Evolutionary conservation across 2,113 vertebrate species (phyloP).

Genomic region (Macquaria australasica): DNA sequence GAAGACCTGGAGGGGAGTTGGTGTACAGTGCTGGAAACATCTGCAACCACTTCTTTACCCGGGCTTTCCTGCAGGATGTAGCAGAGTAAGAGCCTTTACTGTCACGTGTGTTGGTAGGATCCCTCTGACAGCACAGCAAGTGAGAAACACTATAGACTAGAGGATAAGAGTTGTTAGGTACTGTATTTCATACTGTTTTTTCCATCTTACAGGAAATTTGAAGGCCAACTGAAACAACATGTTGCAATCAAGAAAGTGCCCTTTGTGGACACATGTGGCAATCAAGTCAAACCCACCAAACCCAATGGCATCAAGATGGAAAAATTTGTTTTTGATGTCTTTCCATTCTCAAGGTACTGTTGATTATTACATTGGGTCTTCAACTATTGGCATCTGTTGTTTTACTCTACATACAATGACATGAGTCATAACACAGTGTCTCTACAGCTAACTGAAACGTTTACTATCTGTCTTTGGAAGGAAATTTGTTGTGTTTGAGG

Average conservation of each 20-base stretch:
- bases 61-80: slow-evolving; percentile 87
- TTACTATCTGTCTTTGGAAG: slow-evolving; percentile 74
- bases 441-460: neutral
- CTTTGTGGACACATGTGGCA: slow-evolving; percentile 89
- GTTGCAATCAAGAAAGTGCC: slow-evolving; percentile 95
- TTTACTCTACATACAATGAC: neutral
- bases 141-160: neutral
- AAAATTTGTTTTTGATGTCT: slow-evolving; percentile 98
- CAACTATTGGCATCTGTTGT: neutral
- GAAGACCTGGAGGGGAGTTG: slow-evolving; percentile 81
- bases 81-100: slow-evolving; percentile 83
- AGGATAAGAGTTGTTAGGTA: neutral
- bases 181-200: neutral
- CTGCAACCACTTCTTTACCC: slow-evolving; percentile 96
- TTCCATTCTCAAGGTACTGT: slow-evolving; percentile 91
- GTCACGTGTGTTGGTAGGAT: neutral
- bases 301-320: slow-evolving; percentile 98
- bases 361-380: neutral
- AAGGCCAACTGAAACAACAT: slow-evolving; percentile 87
- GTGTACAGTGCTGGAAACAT: slow-evolving; percentile 91
- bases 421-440: neutral
- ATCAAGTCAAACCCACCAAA: slow-evolving; percentile 87
- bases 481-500: slow-evolving; percentile 94
- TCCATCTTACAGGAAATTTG: slow-evolving; percentile 80
- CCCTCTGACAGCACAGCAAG: neutral